These are phyloP conservation scores for Phenganax subtilis DNA, from an alignment of 92 coral and sea anemone genomes.

Conservation along the genomic window DNA sequence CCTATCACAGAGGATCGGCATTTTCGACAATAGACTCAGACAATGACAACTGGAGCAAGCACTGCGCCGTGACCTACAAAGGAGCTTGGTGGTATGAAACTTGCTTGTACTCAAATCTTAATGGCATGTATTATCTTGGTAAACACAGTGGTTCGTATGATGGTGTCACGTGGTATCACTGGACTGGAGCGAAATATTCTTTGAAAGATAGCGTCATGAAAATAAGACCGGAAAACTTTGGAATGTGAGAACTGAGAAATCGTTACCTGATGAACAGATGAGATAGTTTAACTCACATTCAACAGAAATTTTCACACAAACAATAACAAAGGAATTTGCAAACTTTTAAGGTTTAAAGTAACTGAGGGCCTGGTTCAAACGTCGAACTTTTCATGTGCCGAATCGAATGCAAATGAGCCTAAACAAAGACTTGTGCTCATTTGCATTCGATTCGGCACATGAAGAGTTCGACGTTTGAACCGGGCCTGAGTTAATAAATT, in stretches of 20 bases:
- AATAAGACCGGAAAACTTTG: conserved; percentile 2
- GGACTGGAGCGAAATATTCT: conserved; percentile 9
- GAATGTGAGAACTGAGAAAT: background rate
- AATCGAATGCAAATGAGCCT: too few species aligned
- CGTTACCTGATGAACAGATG: too few species aligned
- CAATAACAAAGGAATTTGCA: too few species aligned
- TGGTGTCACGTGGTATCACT: conserved; percentile 10
- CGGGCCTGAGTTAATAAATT: too few species aligned
- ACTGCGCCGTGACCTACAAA: background rate
- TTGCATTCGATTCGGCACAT: too few species aligned
- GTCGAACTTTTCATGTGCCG: too few species aligned
- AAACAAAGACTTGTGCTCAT: too few species aligned
- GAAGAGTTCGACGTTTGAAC: too few species aligned
- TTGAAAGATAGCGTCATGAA: conserved; percentile 7
- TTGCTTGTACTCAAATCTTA: background rate
- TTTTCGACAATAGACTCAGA: conserved; percentile 11
- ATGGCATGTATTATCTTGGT: background rate
- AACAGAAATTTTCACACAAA: too few species aligned
- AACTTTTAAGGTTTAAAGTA: too few species aligned
- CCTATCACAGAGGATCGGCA: conserved; percentile 12
- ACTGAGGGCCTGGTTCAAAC: too few species aligned
- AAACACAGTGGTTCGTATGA: background rate
- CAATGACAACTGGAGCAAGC: background rate
- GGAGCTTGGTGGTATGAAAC: conserved; percentile 2
- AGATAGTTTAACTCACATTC: too few species aligned